A percentile compares a stretch with the other conserved stretches of the same genome.
These are phyloP conservation scores for Pelobates fuscus DNA, from an alignment of 2,113 vertebrate species.

Conservation along the genomic window DNA sequence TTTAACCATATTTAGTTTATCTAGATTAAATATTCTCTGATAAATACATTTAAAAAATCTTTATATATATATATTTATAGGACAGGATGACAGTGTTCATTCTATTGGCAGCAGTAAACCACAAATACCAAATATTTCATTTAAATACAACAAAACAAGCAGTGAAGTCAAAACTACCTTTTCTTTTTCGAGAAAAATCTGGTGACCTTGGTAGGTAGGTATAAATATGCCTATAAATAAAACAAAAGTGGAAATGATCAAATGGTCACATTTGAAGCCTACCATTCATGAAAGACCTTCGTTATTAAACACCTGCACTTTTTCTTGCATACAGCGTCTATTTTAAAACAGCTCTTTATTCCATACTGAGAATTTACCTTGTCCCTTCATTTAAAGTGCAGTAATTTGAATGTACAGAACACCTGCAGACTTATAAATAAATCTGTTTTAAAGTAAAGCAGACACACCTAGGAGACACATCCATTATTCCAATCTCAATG, in stretches of 20 bases:
- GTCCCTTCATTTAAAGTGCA: neutral
- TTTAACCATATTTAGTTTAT: no score
- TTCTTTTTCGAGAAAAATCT: no score
- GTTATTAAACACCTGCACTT: neutral
- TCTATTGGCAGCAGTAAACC: no score
- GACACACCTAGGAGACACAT: neutral
- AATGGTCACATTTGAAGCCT: neutral
- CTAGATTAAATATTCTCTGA: no score
- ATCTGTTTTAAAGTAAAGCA: neutral
- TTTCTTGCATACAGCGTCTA: neutral
- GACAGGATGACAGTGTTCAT: no score
- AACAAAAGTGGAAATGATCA: neutral
- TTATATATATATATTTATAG: no score
- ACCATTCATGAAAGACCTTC: neutral
- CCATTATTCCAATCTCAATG: neutral
- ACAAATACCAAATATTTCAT: no score
- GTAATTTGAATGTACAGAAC: neutral
- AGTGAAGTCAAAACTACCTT: no score
- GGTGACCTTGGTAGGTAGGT: no score
- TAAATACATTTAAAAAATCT: no score
- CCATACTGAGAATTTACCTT: neutral
- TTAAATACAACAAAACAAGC: no score
- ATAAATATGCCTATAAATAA: no score
- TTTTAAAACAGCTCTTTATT: neutral
- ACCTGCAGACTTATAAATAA: neutral